phyloP scores from a whole-genome alignment of 2,797 vertebrate genomes.

The Dendrocincla fuliginosa region DNA sequence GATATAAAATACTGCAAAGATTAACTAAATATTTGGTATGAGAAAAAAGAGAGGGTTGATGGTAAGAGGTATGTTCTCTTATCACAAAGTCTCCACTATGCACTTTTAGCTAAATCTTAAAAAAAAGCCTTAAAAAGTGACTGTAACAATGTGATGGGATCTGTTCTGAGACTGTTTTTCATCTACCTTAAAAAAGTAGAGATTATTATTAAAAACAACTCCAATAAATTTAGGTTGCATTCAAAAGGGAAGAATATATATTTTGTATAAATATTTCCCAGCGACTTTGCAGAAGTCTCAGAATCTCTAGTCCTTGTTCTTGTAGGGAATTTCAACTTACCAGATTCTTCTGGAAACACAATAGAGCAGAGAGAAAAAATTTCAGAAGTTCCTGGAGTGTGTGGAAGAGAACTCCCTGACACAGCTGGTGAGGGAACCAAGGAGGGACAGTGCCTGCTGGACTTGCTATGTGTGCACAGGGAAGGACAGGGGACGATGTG shows the following conservation, averaged over 20 bases:
- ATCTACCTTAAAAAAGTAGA: not conserved
- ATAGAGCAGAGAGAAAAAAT: not conserved
- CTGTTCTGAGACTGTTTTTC: not conserved
- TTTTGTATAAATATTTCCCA: not conserved
- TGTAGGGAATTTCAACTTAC: not conserved
- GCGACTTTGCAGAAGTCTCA: not conserved
- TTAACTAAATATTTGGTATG: conserved; percentile 16
- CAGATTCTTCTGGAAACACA: not conserved
- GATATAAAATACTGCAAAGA: not conserved
- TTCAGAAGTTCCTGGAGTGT: not conserved
- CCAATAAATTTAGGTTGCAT: not conserved
- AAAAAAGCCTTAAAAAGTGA: not conserved
- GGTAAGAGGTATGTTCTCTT: not conserved
- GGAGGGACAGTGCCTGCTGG: fast-evolving
- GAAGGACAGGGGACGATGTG: not conserved
- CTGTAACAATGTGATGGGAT: not conserved
- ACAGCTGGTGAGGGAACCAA: not conserved
- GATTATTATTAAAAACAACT: not conserved
- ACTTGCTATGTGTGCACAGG: no score
- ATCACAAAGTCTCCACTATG: not conserved
- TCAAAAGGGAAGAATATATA: not conserved
- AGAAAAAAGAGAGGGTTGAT: conserved; percentile 21
- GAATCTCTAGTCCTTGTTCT: not conserved
- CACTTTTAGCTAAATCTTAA: not conserved
- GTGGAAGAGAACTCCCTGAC: not conserved